phyloP scores from a whole-genome alignment of 2,888 invertebrate genomes.

The Monoplex corrugatus region DNA sequence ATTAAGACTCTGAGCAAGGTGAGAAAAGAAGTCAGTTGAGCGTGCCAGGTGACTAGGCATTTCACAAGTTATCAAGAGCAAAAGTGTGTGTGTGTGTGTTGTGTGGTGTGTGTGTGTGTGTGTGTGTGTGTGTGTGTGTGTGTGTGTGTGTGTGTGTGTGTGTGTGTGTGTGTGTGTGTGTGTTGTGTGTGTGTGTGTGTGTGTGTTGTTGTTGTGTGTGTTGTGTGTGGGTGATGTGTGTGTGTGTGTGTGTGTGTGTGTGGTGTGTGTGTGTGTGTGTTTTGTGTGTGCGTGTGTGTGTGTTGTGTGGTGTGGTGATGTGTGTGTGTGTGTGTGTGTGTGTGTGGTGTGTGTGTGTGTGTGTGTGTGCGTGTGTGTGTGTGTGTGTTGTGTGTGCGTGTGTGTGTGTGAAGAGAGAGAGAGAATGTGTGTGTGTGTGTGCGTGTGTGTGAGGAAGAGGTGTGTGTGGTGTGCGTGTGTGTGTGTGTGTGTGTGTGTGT shows the following conservation, averaged over 20 bases:
- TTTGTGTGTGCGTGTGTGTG: no score
- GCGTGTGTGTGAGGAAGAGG: neutral
- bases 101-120: neutral
- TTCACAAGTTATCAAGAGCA: no score
- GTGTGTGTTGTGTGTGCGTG: neutral
- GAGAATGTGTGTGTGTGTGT: neutral
- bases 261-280: neutral
- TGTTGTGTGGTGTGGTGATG: no score
- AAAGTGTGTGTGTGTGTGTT: neutral
- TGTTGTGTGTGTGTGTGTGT: neutral
- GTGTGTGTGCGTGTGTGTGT: neutral
- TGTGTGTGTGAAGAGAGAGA: neutral
- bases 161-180: neutral
- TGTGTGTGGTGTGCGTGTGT: neutral
- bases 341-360: neutral
- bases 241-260: neutral
- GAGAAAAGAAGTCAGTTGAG: no score
- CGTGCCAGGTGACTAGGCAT: no score
- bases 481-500: neutral
- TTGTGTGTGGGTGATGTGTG: no score
- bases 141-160: neutral
- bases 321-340: no score
- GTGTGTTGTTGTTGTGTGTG: no score
- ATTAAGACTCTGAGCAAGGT: no score
- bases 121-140: slow-evolving; percentile 1